Conservation (phyloP, 2,113 vertebrate genomes). For the Crotalus tigris region DNA sequence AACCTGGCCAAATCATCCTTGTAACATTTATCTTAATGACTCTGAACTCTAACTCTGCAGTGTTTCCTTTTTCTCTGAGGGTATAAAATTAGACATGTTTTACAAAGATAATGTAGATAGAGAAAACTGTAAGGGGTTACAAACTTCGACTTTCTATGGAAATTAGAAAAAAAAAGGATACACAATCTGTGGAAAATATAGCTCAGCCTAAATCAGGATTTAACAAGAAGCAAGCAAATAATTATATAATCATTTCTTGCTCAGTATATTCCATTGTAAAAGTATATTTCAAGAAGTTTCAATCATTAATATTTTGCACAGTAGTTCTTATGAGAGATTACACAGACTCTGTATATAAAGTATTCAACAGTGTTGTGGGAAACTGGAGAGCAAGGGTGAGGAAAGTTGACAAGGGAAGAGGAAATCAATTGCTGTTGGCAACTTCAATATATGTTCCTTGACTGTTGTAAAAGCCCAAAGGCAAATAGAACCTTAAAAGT, state of each 20-base stretch:
- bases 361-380: background rate
- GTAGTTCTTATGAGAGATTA: background rate
- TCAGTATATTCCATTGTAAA: background rate
- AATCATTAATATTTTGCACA: background rate
- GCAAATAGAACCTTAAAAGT: background rate
- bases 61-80: slow-evolving; percentile 13
- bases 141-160: background rate
- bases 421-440: background rate
- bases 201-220: background rate
- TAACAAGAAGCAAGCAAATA: background rate
- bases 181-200: background rate
- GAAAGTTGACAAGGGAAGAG: background rate
- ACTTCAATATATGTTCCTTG: background rate
- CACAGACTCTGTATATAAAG: background rate
- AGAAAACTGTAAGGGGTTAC: slow-evolving; percentile 8
- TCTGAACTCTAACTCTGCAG: background rate
- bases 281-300: background rate
- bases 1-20: background rate
- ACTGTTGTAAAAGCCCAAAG: background rate
- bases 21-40: background rate
- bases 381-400: background rate
- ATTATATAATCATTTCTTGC: background rate
- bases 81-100: background rate
- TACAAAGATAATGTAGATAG: background rate
- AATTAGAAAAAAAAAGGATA: background rate